phyloP scores from a whole-genome alignment of 1,140 invertebrate genomes.

The Drosophila subpulchrella region DNA sequence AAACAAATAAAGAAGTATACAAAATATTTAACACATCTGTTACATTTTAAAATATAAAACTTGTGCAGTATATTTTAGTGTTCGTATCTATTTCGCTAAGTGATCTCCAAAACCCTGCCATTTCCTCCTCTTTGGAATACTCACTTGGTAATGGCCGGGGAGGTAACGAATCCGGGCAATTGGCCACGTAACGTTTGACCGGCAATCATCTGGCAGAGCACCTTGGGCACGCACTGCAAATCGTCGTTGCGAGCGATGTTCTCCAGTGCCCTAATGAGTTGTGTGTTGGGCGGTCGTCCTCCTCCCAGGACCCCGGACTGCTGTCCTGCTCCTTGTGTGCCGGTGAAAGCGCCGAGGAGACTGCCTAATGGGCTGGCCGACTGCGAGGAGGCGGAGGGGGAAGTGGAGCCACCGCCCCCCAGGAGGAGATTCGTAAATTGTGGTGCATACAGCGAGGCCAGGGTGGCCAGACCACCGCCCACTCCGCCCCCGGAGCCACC shows the following conservation, averaged over 20 bases:
- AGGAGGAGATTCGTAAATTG: slow-evolving; percentile 81
- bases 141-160: slow-evolving; percentile 89
- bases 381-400: slow-evolving; percentile 48
- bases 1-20: too few species aligned
- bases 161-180: slow-evolving; percentile 86
- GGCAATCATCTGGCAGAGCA: slow-evolving; percentile 91
- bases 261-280: slow-evolving; percentile 87
- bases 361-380: slow-evolving; percentile 66
- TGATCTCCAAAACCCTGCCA: background rate
- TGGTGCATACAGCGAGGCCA: slow-evolving; percentile 78
- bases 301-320: slow-evolving; percentile 15
- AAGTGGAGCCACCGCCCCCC: slow-evolving; percentile 52
- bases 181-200: slow-evolving; percentile 85
- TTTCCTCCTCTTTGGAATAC: slow-evolving; percentile 55
- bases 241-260: slow-evolving; percentile 91
- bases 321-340: slow-evolving; percentile 37
- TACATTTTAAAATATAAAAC: background rate
- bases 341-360: slow-evolving; percentile 68
- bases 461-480: slow-evolving; percentile 61
- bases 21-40: background rate
- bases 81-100: background rate
- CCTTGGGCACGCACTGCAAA: slow-evolving; percentile 90
- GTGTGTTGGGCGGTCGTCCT: slow-evolving; percentile 70
- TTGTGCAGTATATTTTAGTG: too few species aligned
- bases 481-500: slow-evolving; percentile 23